A percentile compares a stretch with the other conserved stretches of the same genome.
phyloP scores from a whole-genome alignment of 1,140 invertebrate genomes.

The Microplitis mediator region DNA sequence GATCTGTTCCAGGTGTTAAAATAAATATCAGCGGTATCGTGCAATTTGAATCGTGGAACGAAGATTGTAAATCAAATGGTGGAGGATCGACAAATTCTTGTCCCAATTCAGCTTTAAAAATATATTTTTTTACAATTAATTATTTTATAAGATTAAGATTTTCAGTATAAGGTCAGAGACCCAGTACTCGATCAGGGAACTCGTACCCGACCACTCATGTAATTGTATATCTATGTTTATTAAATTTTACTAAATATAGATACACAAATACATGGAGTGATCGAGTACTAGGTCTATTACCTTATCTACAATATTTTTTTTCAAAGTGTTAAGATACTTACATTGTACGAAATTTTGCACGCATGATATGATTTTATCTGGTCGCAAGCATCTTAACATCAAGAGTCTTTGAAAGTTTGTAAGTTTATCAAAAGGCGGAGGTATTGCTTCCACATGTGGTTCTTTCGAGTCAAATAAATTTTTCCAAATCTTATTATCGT shows the following conservation, averaged over 20 bases:
- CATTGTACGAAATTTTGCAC: slow-evolving; percentile 77
- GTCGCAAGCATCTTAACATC: slow-evolving; percentile 80
- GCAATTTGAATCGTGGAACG: slow-evolving; percentile 84
- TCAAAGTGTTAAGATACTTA: slow-evolving; percentile 51
- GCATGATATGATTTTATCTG: slow-evolving; percentile 87
- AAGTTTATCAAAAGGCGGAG: slow-evolving; percentile 72
- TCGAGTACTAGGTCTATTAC: too few species aligned
- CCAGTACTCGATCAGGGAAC: too few species aligned
- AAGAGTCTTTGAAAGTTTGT: slow-evolving; percentile 77
- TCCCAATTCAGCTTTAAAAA: slow-evolving; percentile 72
- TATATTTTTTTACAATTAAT: not conserved
- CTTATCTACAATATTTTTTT: not conserved
- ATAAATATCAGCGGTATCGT: slow-evolving; percentile 89
- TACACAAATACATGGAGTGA: too few species aligned
- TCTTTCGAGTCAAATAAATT: slow-evolving; percentile 72
- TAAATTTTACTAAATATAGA: too few species aligned
- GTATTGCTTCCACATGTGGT: slow-evolving; percentile 73
- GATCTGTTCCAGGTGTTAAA: slow-evolving; percentile 90
- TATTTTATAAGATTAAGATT: not conserved
- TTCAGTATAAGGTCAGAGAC: too few species aligned
- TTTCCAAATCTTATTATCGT: slow-evolving; percentile 73
- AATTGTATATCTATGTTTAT: too few species aligned
- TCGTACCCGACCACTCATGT: too few species aligned
- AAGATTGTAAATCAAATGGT: slow-evolving; percentile 84
- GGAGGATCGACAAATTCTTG: slow-evolving; percentile 84